Conservation (phyloP, 92 coral and sea anemone species). For the Phenganax subtilis region DNA sequence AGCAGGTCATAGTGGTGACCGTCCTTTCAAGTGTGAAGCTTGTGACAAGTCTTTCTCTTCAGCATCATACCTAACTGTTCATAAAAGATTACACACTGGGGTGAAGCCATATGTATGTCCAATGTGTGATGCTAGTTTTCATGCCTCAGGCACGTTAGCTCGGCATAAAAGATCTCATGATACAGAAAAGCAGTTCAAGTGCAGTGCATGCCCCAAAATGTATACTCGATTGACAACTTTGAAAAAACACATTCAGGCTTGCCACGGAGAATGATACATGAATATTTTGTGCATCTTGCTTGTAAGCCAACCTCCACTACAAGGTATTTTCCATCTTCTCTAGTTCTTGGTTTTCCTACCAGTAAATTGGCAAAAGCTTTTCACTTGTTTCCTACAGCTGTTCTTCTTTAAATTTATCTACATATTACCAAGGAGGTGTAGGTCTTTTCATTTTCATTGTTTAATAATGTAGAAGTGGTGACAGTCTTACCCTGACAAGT, state of each 20-base stretch:
- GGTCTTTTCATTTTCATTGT: too few species aligned
- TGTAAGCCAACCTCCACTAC: too few species aligned
- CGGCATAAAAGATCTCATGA: slow-evolving; percentile 24
- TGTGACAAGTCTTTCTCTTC: slow-evolving; percentile 23
- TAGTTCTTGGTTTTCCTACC: too few species aligned
- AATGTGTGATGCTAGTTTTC: slow-evolving; percentile 8
- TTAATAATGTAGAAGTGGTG: too few species aligned
- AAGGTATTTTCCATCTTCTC: too few species aligned
- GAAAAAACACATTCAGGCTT: background rate
- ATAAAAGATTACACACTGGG: slow-evolving; percentile 31
- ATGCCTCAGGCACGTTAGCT: slow-evolving; percentile 5
- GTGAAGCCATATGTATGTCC: slow-evolving; percentile 22
- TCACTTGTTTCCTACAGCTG: too few species aligned
- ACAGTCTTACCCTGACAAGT: too few species aligned
- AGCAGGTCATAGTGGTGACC: slow-evolving; percentile 29
- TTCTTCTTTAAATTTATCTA: too few species aligned
- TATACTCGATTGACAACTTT: slow-evolving; percentile 28
- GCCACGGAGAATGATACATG: background rate
- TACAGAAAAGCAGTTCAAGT: slow-evolving; percentile 15
- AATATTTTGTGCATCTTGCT: slow-evolving; percentile 12
- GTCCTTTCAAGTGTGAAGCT: slow-evolving; percentile 23
- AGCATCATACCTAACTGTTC: slow-evolving; percentile 33
- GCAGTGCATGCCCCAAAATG: slow-evolving; percentile 1
- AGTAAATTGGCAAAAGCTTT: too few species aligned
- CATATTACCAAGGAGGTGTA: too few species aligned